phyloP scores from a whole-genome alignment of 2,113 vertebrate genomes.

The Apaloderma vittatum region DNA sequence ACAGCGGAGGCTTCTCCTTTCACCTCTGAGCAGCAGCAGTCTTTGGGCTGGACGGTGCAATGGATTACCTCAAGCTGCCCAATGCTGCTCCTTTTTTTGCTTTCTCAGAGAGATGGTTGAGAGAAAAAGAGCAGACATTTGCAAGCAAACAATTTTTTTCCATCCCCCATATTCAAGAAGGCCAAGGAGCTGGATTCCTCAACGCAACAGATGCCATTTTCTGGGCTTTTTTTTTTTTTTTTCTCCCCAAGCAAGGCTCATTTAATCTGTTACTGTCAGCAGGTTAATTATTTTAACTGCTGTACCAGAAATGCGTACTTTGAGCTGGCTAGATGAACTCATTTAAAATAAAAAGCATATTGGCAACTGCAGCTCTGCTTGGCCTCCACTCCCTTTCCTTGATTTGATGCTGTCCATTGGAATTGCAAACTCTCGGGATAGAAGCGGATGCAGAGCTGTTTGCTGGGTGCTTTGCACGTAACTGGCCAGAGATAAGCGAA shows the following conservation, averaged over 20 bases:
- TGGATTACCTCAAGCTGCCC: not conserved
- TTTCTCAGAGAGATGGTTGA: not conserved
- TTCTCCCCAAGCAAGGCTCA: not conserved
- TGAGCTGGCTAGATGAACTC: conserved; percentile 25
- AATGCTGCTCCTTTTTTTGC: not conserved
- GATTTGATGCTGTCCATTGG: conserved; percentile 5
- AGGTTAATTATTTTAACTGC: conserved; percentile 71
- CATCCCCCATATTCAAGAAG: not conserved
- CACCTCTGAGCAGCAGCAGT: not conserved
- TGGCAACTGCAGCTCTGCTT: conserved; percentile 34
- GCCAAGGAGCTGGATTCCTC: not conserved
- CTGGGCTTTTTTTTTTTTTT: not conserved
- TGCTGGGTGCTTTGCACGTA: not conserved
- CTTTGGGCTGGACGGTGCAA: not conserved
- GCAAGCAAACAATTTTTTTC: not conserved
- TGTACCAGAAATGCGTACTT: conserved; percentile 60
- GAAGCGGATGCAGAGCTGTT: conserved; percentile 2
- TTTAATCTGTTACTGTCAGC: conserved; percentile 1
- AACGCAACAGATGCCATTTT: not conserved
- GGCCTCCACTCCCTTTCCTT: conserved; percentile 55
- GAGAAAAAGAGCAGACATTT: not conserved
- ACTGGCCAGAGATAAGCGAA: not conserved
- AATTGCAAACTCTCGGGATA: not conserved
- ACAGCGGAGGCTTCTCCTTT: not conserved
- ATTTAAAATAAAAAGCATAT: conserved; percentile 12